phyloP scores from a whole-genome alignment of 2,797 vertebrate species.

The Microctenopoma lineatum region DNA sequence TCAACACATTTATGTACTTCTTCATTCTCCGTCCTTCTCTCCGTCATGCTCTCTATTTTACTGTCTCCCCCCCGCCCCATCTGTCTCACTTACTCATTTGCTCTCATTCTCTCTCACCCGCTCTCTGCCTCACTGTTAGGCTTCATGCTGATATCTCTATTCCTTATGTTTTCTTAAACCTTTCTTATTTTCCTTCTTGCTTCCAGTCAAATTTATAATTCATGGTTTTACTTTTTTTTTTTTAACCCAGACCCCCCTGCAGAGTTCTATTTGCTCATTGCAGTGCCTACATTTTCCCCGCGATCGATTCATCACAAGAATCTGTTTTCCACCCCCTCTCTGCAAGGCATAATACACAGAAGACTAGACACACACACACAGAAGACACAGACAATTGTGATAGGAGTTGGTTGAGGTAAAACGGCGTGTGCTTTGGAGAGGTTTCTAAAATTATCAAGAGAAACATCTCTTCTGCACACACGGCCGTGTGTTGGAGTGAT shows the following conservation, averaged over 20 bases:
- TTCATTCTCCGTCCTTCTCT: conserved; percentile 10
- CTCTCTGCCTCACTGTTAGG: conserved; percentile 14
- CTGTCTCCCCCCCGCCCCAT: conserved; percentile 23
- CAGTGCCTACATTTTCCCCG: conserved; percentile 76
- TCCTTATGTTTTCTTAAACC: conserved; percentile 56
- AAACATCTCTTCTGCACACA: conserved; percentile 31
- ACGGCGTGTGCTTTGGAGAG: conserved; percentile 39
- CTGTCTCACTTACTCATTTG: conserved; percentile 28
- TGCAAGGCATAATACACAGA: conserved; percentile 59
- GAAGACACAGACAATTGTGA: conserved; percentile 31
- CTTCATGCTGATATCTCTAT: conserved; percentile 71
- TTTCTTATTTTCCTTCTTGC: conserved; percentile 53
- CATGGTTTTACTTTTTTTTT: conserved; percentile 62
- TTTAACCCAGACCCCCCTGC: conserved; percentile 68
- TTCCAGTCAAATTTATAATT: conserved; percentile 77
- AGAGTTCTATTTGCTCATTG: conserved; percentile 81
- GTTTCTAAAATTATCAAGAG: conserved; percentile 59
- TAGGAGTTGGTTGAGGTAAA: conserved; percentile 54
- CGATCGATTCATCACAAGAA: conserved; percentile 81
- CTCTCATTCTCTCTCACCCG: conserved; percentile 1
- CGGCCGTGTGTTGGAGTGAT: conserved; percentile 14
- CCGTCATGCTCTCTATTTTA: conserved; percentile 12
- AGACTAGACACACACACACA: conserved; percentile 45
- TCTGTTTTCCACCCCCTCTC: conserved; percentile 74
- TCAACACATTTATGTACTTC: conserved; percentile 16